These are phyloP conservation scores for Taenioides sp. DNA, from an alignment of 2,797 vertebrate species.

Conservation along the genomic window DNA sequence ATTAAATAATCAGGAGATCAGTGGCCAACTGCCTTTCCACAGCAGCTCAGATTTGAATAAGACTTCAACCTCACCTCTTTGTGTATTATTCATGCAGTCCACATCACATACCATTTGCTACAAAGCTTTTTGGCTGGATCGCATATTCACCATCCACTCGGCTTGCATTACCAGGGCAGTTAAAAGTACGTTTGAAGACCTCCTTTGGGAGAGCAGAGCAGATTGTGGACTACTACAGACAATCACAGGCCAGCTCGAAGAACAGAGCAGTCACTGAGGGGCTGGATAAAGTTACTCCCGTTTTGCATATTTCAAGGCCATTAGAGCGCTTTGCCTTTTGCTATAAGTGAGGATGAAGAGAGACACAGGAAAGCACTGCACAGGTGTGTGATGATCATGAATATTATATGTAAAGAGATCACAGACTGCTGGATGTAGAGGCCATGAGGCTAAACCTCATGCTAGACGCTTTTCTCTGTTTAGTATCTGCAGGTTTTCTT, in stretches of 20 bases:
- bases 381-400: conserved; percentile 62
- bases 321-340: conserved; percentile 46
- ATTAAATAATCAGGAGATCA: conserved; percentile 34
- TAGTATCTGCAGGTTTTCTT: conserved; percentile 4
- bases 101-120: conserved; percentile 50
- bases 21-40: conserved; percentile 20
- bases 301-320: conserved; percentile 63
- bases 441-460: conserved; percentile 11
- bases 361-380: conserved; percentile 62
- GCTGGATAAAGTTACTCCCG: conserved; percentile 43
- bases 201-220: conserved; percentile 57
- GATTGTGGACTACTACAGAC: conserved; percentile 39
- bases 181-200: conserved; percentile 61
- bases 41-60: conserved; percentile 41
- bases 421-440: conserved; percentile 14
- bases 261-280: conserved; percentile 21
- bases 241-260: conserved; percentile 48
- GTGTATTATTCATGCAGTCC: conserved; percentile 60
- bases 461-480: conserved; percentile 1
- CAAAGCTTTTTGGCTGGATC: conserved; percentile 43
- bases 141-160: conserved; percentile 40
- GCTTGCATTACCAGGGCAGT: conserved; percentile 53
- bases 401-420: conserved; percentile 50
- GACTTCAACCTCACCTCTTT: conserved; percentile 49
- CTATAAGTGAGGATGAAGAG: conserved; percentile 29